phyloP scores from a whole-genome alignment of 2,113 vertebrate species.

The Progne subis region DNA sequence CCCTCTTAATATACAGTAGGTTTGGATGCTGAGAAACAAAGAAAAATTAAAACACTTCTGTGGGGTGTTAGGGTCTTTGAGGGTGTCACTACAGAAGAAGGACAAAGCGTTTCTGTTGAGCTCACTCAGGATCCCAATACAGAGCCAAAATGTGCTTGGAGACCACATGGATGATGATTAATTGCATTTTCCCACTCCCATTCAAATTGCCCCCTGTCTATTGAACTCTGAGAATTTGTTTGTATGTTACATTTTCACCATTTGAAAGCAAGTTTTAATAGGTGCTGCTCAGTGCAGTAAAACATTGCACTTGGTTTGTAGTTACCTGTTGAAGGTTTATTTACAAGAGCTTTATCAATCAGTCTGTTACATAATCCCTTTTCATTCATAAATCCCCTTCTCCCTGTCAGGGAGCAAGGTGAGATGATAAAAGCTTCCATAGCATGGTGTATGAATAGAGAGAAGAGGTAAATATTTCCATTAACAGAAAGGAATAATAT shows the following conservation, averaged over 20 bases:
- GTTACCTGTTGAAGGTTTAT: neutral
- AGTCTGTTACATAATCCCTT: neutral
- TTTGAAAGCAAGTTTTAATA: neutral
- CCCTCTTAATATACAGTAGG: neutral
- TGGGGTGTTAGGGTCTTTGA: neutral
- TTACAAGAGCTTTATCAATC: neutral
- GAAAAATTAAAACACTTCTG: neutral
- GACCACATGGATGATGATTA: neutral
- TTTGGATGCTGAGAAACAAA: neutral
- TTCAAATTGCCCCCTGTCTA: neutral
- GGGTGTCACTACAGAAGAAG: neutral
- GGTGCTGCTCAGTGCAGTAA: neutral
- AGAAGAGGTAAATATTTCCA: neutral
- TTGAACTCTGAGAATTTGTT: neutral
- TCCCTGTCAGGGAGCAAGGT: neutral
- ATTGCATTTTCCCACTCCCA: neutral
- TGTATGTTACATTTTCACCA: neutral
- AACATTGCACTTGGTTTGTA: neutral
- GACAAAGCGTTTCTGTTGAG: neutral
- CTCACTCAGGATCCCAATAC: neutral
- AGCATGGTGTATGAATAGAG: neutral
- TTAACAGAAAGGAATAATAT: neutral
- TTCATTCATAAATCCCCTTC: neutral
- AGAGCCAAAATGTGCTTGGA: neutral
- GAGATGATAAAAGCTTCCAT: neutral